Percentiles rank a stretch among this genome's conserved stretches.
Evolutionary conservation across 2,888 invertebrate species (phyloP).

Genomic region (Baronia brevicornis): DNA sequence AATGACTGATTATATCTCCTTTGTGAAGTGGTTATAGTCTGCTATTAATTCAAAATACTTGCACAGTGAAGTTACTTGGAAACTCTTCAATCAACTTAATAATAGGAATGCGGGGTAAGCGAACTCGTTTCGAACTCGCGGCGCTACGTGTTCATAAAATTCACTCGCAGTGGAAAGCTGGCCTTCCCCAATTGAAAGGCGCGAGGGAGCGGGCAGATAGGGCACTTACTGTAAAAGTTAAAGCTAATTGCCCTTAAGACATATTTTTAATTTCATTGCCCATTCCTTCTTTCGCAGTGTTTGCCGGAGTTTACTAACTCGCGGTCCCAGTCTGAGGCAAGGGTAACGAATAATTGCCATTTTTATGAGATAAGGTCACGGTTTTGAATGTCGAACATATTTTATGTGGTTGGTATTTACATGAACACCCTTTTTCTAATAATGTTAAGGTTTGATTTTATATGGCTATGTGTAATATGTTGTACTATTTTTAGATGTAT

Average conservation of each 20-base stretch:
- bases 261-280: constrained; percentile 78
- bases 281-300: constrained; percentile 68
- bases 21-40: too few relatives aligned
- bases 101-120: constrained; percentile 28
- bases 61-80: too few relatives aligned
- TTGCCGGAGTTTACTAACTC: constrained; percentile 63
- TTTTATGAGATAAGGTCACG: constrained; percentile 72
- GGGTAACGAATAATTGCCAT: constrained; percentile 68
- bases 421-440: constrained; percentile 3
- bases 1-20: too few relatives aligned
- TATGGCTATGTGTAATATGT: constrained; percentile 10
- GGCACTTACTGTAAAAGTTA: constrained; percentile 75
- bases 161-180: constrained; percentile 59
- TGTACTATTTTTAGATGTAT: constrained; percentile 6
- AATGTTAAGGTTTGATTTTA: constrained; percentile 1
- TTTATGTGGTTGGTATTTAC: constrained; percentile 44
- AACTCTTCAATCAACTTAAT: neutral
- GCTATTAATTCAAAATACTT: too few relatives aligned
- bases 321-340: constrained; percentile 42
- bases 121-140: constrained; percentile 36
- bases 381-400: constrained; percentile 68
- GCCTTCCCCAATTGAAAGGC: constrained; percentile 71
- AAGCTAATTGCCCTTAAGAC: constrained; percentile 77
- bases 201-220: constrained; percentile 63
- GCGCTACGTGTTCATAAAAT: constrained; percentile 61